A percentile compares a stretch with the other conserved stretches of the same genome.
Conservation (phyloP, 2,888 invertebrate species). For the Aethes cnicana region DNA sequence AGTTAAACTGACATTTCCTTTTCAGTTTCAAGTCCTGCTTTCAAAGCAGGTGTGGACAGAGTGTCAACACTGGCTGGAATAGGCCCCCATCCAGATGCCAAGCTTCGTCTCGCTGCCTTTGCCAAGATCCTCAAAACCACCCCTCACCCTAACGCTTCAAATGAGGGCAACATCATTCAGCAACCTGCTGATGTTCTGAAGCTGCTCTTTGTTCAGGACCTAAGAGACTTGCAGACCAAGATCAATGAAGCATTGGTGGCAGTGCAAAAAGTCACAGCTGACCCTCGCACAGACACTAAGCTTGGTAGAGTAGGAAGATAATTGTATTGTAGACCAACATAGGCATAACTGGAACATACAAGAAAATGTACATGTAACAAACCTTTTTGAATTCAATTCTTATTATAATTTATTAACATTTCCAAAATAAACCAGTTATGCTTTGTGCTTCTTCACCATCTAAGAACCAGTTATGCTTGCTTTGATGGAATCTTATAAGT, state of each 20-base stretch:
- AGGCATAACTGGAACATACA: background rate
- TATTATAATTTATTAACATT: no score
- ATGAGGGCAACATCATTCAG: slow-evolving; percentile 58
- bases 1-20: no score
- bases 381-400: no score
- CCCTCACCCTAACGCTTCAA: slow-evolving; percentile 86
- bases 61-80: slow-evolving; percentile 85
- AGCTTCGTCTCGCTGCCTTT: slow-evolving; percentile 80
- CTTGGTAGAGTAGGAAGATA: slow-evolving; percentile 94
- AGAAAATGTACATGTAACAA: no score
- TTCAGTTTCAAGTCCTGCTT: slow-evolving; percentile 91
- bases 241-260: slow-evolving; percentile 97
- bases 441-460: background rate
- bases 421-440: no score
- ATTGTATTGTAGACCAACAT: slow-evolving; percentile 29
- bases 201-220: slow-evolving; percentile 91
- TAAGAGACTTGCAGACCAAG: slow-evolving; percentile 93
- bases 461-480: no score
- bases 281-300: slow-evolving; percentile 97
- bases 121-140: slow-evolving; percentile 90
- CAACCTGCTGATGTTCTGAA: slow-evolving; percentile 86
- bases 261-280: slow-evolving; percentile 95
- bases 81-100: slow-evolving; percentile 71
- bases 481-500: no score
- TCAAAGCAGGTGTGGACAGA: slow-evolving; percentile 90